Evolutionary conservation across 2,113 vertebrate genomes (phyloP), one percentile per base, ranked within the genome.

Genomic region (Manacus vitellinus): DNA sequence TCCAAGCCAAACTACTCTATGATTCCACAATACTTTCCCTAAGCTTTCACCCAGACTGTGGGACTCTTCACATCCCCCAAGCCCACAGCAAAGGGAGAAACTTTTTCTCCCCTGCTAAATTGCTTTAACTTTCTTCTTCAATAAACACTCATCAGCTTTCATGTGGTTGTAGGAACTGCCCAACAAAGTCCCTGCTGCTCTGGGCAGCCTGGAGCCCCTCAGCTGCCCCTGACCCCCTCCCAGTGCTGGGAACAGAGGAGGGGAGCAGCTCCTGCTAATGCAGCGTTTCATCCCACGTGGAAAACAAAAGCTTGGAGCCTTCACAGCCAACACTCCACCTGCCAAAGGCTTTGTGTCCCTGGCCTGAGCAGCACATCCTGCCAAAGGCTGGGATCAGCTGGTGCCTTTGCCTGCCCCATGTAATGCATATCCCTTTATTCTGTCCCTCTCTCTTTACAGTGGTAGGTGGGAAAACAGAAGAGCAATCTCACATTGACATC

Each of bases 181-280:
- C 88, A 44, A 13, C 31, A 37, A 10, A 5, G 41, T 7, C 44
- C 14, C 77, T 21, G 30, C 78, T 56, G 54, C 37, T 37, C 35
- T 52, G 20, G 44, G 23, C 3, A 2, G 30, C 23, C 85, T 54
- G 17, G 68, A 79, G 44, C 33, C 14, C 27, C 55, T 24, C 1
- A 14, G 10, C 23, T 72, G 55, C 33, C 55, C 62, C 33, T 7
- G 5, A 49, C 11, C 37, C 18, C 12, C 3, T 74, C 55, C 15
- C 2, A 2, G 0, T 3, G 28, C 17, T 2, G 0, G 27, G n/a
- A 56, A 54, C 47, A 56, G 46, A 61, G 62, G 7, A 20, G 22
- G 21, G 54, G 46, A 74, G 6, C 82, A 61, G 39, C 5, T n/a
- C 63, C 79, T 59, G 67, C 35, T 52, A 41, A 33, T 2, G 1